Conservation (phyloP, 2,888 invertebrate genomes). For the Leptinotarsa peninsularis region DNA sequence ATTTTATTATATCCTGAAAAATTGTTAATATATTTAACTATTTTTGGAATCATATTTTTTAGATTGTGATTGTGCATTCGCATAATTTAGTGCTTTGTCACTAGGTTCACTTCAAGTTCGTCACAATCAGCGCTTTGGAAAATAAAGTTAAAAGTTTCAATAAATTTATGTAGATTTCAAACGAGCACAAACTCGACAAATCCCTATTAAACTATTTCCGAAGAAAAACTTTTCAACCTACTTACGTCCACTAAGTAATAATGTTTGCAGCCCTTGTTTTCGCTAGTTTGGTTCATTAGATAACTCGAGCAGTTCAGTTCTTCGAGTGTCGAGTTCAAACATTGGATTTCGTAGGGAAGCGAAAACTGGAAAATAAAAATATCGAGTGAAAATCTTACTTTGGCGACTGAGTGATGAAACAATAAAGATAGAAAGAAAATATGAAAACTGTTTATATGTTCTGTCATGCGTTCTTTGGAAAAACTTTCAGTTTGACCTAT, state of each 20-base stretch:
- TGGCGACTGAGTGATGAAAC: no score
- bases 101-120: no score
- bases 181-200: neutral
- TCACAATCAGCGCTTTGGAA: no score
- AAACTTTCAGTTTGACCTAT: no score
- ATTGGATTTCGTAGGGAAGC: slow-evolving; percentile 57
- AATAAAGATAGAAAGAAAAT: no score
- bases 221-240: slow-evolving; percentile 34
- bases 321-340: slow-evolving; percentile 54
- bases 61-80: no score
- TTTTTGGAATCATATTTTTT: no score
- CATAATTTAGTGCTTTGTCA: no score
- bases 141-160: neutral
- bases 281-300: slow-evolving; percentile 50
- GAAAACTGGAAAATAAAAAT: slow-evolving; percentile 55
- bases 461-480: no score
- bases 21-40: no score
- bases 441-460: no score
- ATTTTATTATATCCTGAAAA: no score
- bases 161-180: neutral
- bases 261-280: slow-evolving; percentile 60
- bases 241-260: slow-evolving; percentile 62
- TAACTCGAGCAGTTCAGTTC: slow-evolving; percentile 55
- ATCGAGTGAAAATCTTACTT: neutral
- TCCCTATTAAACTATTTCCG: neutral